Percentiles rank a stretch among this genome's conserved stretches.
Evolutionary conservation across 1,140 invertebrate genomes (phyloP).

Genomic region (Drosophila ercepeae): DNA sequence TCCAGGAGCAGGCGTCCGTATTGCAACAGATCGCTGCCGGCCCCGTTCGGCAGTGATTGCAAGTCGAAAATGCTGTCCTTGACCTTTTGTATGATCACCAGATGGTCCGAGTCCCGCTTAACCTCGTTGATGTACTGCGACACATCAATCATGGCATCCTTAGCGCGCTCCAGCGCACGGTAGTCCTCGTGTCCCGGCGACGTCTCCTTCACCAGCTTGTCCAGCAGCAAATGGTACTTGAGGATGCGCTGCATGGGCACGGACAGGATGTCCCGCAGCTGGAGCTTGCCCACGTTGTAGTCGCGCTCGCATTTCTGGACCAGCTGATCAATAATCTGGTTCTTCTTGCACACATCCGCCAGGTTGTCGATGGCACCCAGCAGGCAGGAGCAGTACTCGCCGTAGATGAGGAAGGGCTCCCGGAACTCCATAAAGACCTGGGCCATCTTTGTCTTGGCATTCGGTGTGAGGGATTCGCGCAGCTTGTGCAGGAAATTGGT

Average conservation of each 20-base stretch:
- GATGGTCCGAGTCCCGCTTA: conserved; percentile 97
- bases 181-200: conserved; percentile 93
- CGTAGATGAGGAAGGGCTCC: conserved; percentile 96
- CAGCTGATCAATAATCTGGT: conserved; percentile 78
- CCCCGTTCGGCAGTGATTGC: conserved; percentile 89
- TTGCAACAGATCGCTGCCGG: conserved; percentile 91
- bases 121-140: conserved; percentile 99
- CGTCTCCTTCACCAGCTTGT: conserved; percentile 97
- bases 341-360: conserved; percentile 89
- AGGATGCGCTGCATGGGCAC: conserved; percentile 99
- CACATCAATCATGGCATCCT: conserved; percentile 98
- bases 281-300: conserved; percentile 97
- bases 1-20: conserved; percentile 96
- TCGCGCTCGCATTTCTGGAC: conserved; percentile 93
- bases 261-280: conserved; percentile 96
- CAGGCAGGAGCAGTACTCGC: conserved; percentile 97
- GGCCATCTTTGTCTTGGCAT: conserved; percentile 85
- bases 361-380: conserved; percentile 91
- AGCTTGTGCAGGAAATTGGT: conserved; percentile 92
- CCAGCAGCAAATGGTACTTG: conserved; percentile 97
- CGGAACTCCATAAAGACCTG: conserved; percentile 95
- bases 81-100: conserved; percentile 95
- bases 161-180: conserved; percentile 92
- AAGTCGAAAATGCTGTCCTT: conserved; percentile 93
- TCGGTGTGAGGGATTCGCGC: conserved; percentile 87